Evolutionary conservation across 1,140 invertebrate genomes (phyloP).

Genomic region (Dendrolimus punctatus): DNA sequence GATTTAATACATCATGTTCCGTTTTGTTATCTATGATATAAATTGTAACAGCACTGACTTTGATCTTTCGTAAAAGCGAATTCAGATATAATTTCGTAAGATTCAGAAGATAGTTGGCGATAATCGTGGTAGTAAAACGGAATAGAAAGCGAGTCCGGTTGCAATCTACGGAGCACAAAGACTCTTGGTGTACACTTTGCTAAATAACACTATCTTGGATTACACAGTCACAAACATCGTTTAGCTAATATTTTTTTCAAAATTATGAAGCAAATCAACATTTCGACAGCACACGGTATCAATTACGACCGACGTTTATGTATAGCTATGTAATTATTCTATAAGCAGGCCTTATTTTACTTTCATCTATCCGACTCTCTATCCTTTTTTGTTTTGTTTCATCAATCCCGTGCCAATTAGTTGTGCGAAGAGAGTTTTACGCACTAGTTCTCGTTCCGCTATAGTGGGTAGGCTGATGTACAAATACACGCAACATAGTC

Average conservation of each 20-base stretch:
- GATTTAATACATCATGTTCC: slow-evolving; percentile 13
- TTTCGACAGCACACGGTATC: too few species aligned
- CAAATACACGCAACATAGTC: slow-evolving; percentile 68
- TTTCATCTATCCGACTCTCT: slow-evolving; percentile 53
- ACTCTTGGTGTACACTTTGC: slow-evolving; percentile 72
- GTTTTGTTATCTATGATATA: slow-evolving; percentile 16
- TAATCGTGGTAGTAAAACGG: slow-evolving; percentile 19
- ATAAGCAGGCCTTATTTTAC: slow-evolving; percentile 22
- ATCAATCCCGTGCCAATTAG: slow-evolving; percentile 1
- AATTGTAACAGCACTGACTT: neutral
- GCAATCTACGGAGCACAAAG: slow-evolving; percentile 71
- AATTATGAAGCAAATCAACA: too few species aligned
- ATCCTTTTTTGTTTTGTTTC: slow-evolving; percentile 50
- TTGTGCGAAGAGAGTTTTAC: neutral
- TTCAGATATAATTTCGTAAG: neutral
- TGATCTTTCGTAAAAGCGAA: neutral
- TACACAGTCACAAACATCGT: slow-evolving; percentile 68
- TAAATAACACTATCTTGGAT: slow-evolving; percentile 70
- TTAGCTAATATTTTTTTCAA: slow-evolving; percentile 6
- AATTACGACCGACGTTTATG: too few species aligned
- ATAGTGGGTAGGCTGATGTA: slow-evolving; percentile 55
- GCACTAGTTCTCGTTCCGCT: slow-evolving; percentile 4
- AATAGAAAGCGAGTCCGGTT: slow-evolving; percentile 57
- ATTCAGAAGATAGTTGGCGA: slow-evolving; percentile 7
- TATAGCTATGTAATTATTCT: neutral